Evolutionary conservation across 64 coral and sea anemone species (phyloP).

Genomic region (Porites lutea): DNA sequence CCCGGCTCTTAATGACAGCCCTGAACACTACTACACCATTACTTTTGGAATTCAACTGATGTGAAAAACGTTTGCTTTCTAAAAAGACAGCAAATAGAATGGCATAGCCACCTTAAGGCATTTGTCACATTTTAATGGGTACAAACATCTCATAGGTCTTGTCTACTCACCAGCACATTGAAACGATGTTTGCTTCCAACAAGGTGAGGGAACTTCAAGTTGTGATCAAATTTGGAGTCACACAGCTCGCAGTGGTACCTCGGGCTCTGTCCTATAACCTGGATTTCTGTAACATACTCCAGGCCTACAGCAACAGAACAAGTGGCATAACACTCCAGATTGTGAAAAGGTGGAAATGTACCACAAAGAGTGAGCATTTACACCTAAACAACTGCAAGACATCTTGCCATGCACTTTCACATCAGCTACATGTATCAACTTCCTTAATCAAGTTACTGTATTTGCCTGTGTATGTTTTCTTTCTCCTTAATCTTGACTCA

Average conservation of each 20-base stretch:
- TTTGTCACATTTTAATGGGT: no score
- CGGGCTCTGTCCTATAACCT: slow-evolving; percentile 97
- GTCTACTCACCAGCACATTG: slow-evolving; percentile 97
- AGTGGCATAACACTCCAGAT: slow-evolving; percentile 67
- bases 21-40: no score
- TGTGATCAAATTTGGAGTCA: slow-evolving; percentile 99
- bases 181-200: slow-evolving; percentile 99
- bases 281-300: slow-evolving; percentile 99
- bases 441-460: no score
- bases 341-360: slow-evolving; percentile 83
- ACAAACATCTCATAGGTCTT: neutral
- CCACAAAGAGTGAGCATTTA: slow-evolving; percentile 56
- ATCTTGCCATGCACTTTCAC: neutral
- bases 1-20: no score
- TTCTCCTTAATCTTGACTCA: no score
- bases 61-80: no score
- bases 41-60: no score
- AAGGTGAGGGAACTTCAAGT: slow-evolving; percentile 99
- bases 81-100: no score
- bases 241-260: slow-evolving; percentile 98
- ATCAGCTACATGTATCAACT: no score
- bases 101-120: no score
- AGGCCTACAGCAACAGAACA: slow-evolving; percentile 88
- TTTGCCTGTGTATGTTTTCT: no score
- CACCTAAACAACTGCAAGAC: slow-evolving; percentile 41